A percentile compares a stretch with the other conserved stretches of the same genome.
phyloP scores from a whole-genome alignment of 2,797 vertebrate species.

The Notoglanidium macrostoma region DNA sequence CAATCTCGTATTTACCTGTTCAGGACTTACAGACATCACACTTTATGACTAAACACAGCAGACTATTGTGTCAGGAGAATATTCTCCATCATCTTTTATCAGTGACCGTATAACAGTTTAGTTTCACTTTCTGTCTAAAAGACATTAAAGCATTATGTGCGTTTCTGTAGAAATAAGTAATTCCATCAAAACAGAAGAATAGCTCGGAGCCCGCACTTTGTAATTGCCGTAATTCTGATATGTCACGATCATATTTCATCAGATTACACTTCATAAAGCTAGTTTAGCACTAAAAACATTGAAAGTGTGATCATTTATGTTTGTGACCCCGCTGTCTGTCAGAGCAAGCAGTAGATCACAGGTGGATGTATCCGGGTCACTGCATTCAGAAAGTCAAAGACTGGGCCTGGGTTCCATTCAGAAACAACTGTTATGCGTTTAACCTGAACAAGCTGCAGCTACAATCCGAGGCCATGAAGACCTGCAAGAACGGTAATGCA shows the following conservation, averaged over 20 bases:
- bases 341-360: slow-evolving; percentile 71
- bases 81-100: not conserved
- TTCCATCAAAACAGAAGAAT: not conserved
- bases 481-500: slow-evolving; percentile 84
- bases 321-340: slow-evolving; percentile 28
- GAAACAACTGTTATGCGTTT: slow-evolving; percentile 93
- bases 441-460: slow-evolving; percentile 85
- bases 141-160: not conserved
- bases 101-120: not conserved
- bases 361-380: slow-evolving; percentile 80
- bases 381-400: slow-evolving; percentile 84
- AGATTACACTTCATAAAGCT: not conserved
- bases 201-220: not conserved
- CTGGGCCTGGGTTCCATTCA: slow-evolving; percentile 90
- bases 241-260: not conserved
- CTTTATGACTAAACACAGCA: not conserved
- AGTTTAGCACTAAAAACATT: not conserved
- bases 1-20: not conserved
- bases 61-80: not conserved
- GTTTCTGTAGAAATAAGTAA: not conserved
- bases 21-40: not conserved
- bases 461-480: slow-evolving; percentile 84
- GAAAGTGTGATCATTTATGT: not conserved
- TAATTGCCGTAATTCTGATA: not conserved
- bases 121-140: not conserved